Conservation (phyloP, 2,113 vertebrate species). For the Strix uralensis region DNA sequence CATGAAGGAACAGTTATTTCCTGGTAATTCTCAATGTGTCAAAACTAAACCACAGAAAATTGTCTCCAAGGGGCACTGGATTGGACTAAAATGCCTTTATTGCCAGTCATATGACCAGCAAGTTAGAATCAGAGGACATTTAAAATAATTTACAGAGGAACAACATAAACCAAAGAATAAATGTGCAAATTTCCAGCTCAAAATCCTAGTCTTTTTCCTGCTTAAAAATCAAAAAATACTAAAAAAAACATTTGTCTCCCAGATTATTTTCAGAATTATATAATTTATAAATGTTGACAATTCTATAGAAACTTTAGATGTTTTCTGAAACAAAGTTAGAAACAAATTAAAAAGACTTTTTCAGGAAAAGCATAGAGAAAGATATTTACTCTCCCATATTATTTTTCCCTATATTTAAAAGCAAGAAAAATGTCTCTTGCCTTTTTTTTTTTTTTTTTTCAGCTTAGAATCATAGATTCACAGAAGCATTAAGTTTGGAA, state of each 20-base stretch:
- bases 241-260: not conserved
- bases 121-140: not conserved
- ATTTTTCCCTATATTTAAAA: not conserved
- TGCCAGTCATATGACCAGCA: not conserved
- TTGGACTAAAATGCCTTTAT: not conserved
- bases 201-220: not conserved
- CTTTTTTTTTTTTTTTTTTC: not conserved
- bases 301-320: not conserved
- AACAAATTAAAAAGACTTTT: not conserved
- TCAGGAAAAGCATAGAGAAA: not conserved
- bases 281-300: not conserved
- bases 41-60: not conserved
- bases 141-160: not conserved
- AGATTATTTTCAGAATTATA: not conserved
- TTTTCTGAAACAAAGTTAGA: not conserved
- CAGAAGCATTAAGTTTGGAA: not conserved
- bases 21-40: not conserved
- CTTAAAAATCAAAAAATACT: not conserved
- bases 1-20: not conserved
- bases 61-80: not conserved
- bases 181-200: not conserved
- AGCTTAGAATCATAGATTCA: not conserved
- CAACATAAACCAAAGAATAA: not conserved
- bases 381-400: not conserved
- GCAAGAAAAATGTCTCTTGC: not conserved